These are phyloP conservation scores for Poecile atricapillus DNA, from an alignment of 2,113 vertebrate species.

Conservation along the genomic window DNA sequence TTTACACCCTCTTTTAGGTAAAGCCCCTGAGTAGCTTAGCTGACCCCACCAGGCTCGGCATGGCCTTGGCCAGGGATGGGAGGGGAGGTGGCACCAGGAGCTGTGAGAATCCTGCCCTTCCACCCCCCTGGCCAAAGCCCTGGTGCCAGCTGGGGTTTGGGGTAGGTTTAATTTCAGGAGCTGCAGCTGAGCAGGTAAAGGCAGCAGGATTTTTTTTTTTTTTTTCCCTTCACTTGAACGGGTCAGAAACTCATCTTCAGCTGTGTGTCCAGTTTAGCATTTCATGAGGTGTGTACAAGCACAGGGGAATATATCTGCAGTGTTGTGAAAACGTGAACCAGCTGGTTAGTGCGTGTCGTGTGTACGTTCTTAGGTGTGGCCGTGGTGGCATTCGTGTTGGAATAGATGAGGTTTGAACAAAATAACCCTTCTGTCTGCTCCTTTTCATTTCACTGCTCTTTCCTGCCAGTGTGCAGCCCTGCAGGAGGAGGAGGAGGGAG, in stretches of 20 bases:
- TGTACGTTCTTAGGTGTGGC: neutral
- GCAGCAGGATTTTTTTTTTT: neutral
- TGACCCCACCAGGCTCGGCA: neutral
- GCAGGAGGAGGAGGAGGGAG: neutral
- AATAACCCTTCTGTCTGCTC: neutral
- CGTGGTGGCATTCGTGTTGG: neutral
- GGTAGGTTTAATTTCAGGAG: neutral
- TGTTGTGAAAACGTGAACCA: neutral
- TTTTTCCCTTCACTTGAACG: neutral
- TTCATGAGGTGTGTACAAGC: neutral
- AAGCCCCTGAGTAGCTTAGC: conserved; percentile 21
- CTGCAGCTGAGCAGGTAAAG: neutral
- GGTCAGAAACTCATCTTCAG: neutral
- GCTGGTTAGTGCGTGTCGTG: neutral
- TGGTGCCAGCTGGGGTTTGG: rapidly evolving
- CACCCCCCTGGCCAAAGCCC: neutral
- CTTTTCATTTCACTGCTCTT: neutral
- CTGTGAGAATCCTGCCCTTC: neutral
- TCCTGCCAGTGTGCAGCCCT: neutral
- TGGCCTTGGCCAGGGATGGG: neutral
- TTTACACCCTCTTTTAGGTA: neutral
- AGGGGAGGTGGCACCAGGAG: neutral
- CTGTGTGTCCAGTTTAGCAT: neutral
- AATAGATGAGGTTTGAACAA: neutral
- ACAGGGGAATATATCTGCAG: neutral